Conservation (phyloP, 2,888 invertebrate species). For the Vanessa cardui region DNA sequence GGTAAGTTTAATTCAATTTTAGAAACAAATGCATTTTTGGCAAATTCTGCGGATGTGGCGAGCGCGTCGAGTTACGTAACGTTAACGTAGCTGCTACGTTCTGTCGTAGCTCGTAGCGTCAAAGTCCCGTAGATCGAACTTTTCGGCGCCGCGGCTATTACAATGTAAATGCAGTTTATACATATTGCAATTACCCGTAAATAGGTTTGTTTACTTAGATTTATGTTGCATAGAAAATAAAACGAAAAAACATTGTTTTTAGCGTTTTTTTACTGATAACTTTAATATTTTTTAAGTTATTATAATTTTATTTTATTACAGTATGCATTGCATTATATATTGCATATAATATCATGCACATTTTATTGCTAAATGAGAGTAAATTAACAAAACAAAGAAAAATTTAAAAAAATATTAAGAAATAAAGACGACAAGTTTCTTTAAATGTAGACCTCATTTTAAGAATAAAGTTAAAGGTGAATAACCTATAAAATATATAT, state of each 20-base stretch:
- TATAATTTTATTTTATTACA: neutral
- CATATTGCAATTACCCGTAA: neutral
- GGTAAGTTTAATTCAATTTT: constrained; percentile 79
- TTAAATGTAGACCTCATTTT: neutral
- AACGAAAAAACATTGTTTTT: neutral
- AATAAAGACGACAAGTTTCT: too few species aligned
- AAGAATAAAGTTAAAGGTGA: neutral
- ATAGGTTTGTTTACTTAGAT: neutral
- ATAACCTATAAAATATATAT: neutral
- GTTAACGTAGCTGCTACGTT: constrained; percentile 44
- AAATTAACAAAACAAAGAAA: too few species aligned
- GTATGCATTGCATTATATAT: neutral
- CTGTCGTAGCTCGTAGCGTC: constrained; percentile 39
- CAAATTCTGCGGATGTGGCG: constrained; percentile 38
- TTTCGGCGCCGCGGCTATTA: constrained; percentile 8
- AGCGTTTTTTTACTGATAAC: neutral
- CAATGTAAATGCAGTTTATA: constrained; percentile 7
- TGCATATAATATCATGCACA: neutral
- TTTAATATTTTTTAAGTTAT: neutral
- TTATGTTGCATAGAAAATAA: neutral
- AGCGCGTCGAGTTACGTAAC: constrained; percentile 52
- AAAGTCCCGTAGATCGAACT: constrained; percentile 25
- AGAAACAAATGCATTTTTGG: constrained; percentile 31
- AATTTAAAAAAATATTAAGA: too few species aligned
- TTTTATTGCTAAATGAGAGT: too few species aligned